A percentile compares a stretch with the other conserved stretches of the same genome.
Evolutionary conservation across 2,888 invertebrate species (phyloP).

Genomic region (Crematogaster levior): DNA sequence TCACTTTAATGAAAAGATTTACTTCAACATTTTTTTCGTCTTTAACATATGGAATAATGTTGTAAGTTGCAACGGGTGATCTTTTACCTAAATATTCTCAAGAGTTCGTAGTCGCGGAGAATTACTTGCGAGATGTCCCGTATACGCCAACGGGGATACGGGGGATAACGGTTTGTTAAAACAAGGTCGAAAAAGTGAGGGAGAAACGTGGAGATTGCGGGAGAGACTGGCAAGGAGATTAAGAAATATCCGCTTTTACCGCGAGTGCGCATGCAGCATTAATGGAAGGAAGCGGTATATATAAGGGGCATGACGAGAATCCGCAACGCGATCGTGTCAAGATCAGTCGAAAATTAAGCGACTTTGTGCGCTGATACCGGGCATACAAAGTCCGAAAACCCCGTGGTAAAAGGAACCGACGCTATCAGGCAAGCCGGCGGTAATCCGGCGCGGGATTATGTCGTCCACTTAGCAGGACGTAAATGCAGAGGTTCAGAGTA

Average conservation of each 20-base stretch:
- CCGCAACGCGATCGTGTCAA: constrained; percentile 67
- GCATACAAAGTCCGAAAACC: constrained; percentile 33
- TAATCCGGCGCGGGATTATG: constrained; percentile 74
- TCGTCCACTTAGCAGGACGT: constrained; percentile 75
- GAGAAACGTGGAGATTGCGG: constrained; percentile 54
- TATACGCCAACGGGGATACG: constrained; percentile 3
- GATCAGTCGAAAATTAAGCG: constrained; percentile 76
- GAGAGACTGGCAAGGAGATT: constrained; percentile 14
- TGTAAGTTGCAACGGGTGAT: not conserved
- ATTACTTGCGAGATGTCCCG: not conserved
- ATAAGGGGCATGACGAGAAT: constrained; percentile 13
- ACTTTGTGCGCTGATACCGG: constrained; percentile 65
- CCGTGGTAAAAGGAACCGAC: constrained; percentile 39
- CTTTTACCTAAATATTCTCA: not conserved
- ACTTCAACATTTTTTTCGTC: not conserved
- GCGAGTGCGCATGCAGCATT: constrained; percentile 23
- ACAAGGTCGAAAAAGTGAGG: constrained; percentile 49
- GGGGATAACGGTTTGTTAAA: constrained; percentile 18
- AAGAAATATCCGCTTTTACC: constrained; percentile 42
- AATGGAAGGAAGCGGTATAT: constrained; percentile 34
- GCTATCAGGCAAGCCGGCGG: constrained; percentile 26
- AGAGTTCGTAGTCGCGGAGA: not conserved
- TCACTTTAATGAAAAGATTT: not conserved
- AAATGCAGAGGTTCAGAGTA: constrained; percentile 72
- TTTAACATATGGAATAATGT: not conserved